Evolutionary conservation across 2,797 vertebrate genomes (phyloP).

Genomic region (Microcaecilia unicolor): DNA sequence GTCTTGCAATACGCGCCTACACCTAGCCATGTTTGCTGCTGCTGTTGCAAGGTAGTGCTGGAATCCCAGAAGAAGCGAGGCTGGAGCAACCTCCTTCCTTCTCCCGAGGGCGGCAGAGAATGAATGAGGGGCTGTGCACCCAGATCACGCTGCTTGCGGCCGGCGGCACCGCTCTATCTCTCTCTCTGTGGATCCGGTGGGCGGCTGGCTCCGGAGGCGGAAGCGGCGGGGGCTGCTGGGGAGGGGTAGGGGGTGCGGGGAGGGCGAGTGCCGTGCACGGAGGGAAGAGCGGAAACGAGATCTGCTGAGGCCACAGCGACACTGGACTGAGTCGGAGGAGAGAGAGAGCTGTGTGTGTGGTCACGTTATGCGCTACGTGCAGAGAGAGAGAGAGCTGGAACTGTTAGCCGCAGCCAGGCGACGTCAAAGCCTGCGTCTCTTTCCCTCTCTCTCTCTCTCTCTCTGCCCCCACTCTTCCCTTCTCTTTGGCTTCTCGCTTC

Average conservation of each 20-base stretch:
- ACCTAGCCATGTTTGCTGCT: no score
- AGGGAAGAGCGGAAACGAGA: no score
- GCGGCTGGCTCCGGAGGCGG: not conserved
- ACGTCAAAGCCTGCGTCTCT: slow-evolving; percentile 80
- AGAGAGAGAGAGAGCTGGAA: slow-evolving; percentile 63
- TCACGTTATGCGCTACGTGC: slow-evolving; percentile 85
- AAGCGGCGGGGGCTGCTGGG: not conserved
- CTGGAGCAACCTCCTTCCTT: not conserved
- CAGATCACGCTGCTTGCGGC: not conserved
- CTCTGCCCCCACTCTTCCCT: slow-evolving; percentile 5
- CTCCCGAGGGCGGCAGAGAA: not conserved
- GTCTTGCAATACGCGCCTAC: slow-evolving; percentile 14
- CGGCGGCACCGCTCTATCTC: no score
- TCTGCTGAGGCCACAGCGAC: no score
- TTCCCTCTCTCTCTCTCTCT: slow-evolving; percentile 26
- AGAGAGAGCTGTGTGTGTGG: slow-evolving; percentile 35
- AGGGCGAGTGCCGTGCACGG: slow-evolving; percentile 1
- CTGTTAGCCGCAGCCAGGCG: slow-evolving; percentile 57
- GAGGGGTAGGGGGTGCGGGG: not conserved
- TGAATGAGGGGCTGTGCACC: not conserved
- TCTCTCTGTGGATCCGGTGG: no score
- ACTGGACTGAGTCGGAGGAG: not conserved
- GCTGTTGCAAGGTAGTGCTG: not conserved
- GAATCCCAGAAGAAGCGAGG: slow-evolving; percentile 3
- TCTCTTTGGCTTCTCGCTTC: not conserved